Evolutionary conservation across 2,113 vertebrate genomes (phyloP).

Genomic region (Montifringilla adamsi): DNA sequence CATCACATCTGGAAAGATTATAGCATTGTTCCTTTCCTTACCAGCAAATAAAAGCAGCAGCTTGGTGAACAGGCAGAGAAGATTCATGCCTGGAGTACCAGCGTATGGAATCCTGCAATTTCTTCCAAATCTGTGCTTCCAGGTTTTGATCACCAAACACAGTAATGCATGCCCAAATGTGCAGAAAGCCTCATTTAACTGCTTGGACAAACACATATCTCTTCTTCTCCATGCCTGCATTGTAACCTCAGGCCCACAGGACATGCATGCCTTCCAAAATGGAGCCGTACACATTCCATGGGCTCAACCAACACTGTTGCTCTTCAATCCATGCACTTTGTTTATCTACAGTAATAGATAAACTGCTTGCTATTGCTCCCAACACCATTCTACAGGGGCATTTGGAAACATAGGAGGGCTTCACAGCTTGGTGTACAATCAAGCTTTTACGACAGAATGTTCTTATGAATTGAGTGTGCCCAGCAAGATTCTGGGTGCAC

Average conservation of each 20-base stretch:
- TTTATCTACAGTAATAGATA: not conserved
- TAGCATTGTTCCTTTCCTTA: not conserved
- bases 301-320: not conserved
- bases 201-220: not conserved
- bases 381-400: not conserved
- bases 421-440: not conserved
- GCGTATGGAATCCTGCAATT: not conserved
- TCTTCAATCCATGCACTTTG: not conserved
- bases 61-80: not conserved
- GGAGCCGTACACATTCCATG: accelerated
- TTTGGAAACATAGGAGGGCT: not conserved
- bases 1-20: not conserved
- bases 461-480: not conserved
- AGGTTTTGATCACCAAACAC: not conserved
- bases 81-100: not conserved
- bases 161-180: not conserved
- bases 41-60: not conserved
- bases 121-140: not conserved
- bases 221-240: not conserved
- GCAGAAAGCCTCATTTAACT: not conserved
- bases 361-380: not conserved
- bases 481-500: not conserved
- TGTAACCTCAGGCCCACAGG: not conserved
- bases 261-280: accelerated
- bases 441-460: not conserved